These are phyloP conservation scores for Eudyptes chrysolophus DNA, from an alignment of 2,113 vertebrate genomes.

Conservation along the genomic window DNA sequence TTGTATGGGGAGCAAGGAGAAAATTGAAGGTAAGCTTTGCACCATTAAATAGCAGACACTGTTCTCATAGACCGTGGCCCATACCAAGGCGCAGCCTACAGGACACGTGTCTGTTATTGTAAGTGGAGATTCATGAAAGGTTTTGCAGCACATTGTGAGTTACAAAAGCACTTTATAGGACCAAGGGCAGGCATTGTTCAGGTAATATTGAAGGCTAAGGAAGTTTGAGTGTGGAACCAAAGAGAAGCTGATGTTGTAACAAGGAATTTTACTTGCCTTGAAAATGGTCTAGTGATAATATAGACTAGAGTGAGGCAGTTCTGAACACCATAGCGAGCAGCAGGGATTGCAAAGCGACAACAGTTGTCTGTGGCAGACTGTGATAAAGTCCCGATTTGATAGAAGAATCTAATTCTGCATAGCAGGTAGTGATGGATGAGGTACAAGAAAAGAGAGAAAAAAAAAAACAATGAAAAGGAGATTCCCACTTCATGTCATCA, in stretches of 20 bases:
- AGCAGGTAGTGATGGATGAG: background rate
- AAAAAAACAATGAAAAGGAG: background rate
- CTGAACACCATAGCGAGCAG: background rate
- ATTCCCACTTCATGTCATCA: background rate
- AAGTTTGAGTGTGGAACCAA: background rate
- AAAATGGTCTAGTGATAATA: background rate
- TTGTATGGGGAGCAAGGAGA: background rate
- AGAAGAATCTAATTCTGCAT: background rate
- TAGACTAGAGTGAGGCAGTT: background rate
- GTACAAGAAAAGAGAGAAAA: background rate
- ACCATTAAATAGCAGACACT: background rate
- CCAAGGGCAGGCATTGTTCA: background rate
- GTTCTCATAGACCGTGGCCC: background rate
- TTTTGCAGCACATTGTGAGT: background rate
- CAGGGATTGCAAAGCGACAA: background rate
- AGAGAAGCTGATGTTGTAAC: background rate
- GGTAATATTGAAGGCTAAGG: background rate
- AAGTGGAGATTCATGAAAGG: background rate
- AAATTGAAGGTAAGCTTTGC: background rate
- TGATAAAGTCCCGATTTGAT: background rate
- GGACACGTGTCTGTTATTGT: accelerated
- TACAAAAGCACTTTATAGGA: background rate
- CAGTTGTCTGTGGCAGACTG: background rate
- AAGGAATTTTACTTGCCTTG: background rate
- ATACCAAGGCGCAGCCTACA: background rate